Base-by-base conservation (phyloP, 2,797 vertebrate genomes). In the Scomberomorus guttatus region DNA sequence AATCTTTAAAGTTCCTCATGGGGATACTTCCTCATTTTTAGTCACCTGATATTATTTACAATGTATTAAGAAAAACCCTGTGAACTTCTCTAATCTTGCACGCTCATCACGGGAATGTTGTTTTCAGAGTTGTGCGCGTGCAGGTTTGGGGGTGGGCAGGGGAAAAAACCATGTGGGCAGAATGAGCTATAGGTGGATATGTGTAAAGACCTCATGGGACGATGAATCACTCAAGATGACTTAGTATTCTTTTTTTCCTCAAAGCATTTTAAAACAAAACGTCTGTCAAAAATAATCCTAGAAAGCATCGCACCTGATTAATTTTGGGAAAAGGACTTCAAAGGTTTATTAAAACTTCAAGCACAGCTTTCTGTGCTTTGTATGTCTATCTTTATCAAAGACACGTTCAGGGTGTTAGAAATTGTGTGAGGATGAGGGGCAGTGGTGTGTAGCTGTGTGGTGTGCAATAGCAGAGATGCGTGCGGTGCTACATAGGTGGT, bases 11-110 rank as follows among this genome's bases (percentile, higher is more conserved):
- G 65, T 89, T 90, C 91, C 88, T 87, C 83, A 70, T 81, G 37
- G 20, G 13, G 70, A 3, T 0, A 75, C 84, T 93, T 95, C 93
- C 90, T 90, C 29, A 42, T 84, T 86, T 84, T 71, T 24, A 72
- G 90, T 94, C 93, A 93, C 83, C 91, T 91, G 93, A 94, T 93
- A 88, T 85, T 92, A 84, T 93, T 92, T 81, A 93, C 88, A 88
- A 89, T 69, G 57, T 29, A 48, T 32, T n/a, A 61, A 82, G 58
- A 77, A 76, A 81, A 80, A 62, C 70, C 66, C 57, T 1, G 24
- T 22, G 50, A 77, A 94, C 93, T 93, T 95, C 93, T 93, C 86
- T 64, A 90, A 89, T 86, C 72, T 86, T 88, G 60, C 85, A 54
- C 14, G 58, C 71, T 58, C 29, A 88, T 91, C 90, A 93, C 73